These are phyloP conservation scores for Pelodytes ibericus DNA, from an alignment of 2,797 vertebrate species.

Conservation along the genomic window DNA sequence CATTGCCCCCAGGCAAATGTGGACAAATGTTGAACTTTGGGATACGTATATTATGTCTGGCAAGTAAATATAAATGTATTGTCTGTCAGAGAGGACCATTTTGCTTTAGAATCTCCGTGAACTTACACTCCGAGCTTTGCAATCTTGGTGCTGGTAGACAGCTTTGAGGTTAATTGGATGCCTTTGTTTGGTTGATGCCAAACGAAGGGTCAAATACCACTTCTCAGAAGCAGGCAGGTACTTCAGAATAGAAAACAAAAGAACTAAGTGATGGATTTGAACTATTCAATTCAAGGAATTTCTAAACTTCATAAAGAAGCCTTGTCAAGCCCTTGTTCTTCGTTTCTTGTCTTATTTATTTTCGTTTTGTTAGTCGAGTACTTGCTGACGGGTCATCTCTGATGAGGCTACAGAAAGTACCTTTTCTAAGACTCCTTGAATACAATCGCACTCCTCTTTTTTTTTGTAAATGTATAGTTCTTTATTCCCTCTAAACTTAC, in stretches of 20 bases:
- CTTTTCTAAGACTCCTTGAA: conserved; percentile 1
- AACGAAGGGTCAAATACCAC: conserved; percentile 31
- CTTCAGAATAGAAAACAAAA: not conserved
- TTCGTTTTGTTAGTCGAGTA: conserved; percentile 13
- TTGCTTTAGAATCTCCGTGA: not conserved
- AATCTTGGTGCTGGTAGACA: not conserved
- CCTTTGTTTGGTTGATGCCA: not conserved
- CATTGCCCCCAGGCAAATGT: no score
- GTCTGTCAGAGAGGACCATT: no score
- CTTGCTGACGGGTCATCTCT: conserved; percentile 13
- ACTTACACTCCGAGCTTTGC: not conserved
- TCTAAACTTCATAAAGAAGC: not conserved
- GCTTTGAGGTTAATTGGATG: conserved; percentile 23
- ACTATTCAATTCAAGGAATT: conserved; percentile 17
- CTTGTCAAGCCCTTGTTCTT: not conserved
- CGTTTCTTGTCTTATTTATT: conserved; percentile 4
- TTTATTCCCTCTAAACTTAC: no score
- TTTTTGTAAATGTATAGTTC: no score
- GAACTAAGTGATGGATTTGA: conserved; percentile 27
- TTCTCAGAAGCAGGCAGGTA: not conserved
- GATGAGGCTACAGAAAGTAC: not conserved
- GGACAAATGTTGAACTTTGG: not conserved
- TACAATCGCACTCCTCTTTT: no score
- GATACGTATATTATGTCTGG: not conserved
- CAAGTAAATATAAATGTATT: not conserved